Percentiles rank a stretch among this genome's conserved stretches.
These are phyloP conservation scores for Drosophila suzukii DNA, from an alignment of 1,140 invertebrate species.

Conservation along the genomic window DNA sequence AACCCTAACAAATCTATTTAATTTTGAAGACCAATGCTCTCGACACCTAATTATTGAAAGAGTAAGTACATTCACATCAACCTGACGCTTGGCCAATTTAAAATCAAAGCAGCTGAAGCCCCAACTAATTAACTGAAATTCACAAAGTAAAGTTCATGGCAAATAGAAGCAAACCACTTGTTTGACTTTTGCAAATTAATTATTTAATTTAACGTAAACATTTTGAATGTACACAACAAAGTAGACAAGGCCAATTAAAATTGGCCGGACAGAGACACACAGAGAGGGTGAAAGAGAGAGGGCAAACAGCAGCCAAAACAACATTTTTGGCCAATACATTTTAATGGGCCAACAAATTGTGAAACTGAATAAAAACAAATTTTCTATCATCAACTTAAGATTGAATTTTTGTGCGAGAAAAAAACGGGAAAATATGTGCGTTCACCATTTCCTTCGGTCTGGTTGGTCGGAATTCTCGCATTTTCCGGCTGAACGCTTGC, in stretches of 20 bases:
- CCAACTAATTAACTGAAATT: slow-evolving; percentile 44
- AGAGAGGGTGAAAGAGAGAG: too few species aligned
- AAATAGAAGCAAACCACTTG: slow-evolving; percentile 47
- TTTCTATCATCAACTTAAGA: slow-evolving; percentile 31
- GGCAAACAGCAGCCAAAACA: slow-evolving; percentile 18
- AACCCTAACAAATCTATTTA: too few species aligned
- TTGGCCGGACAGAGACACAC: background rate
- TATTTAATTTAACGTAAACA: slow-evolving; percentile 64
- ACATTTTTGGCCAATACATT: slow-evolving; percentile 31
- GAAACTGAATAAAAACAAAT: slow-evolving; percentile 20
- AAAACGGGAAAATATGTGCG: slow-evolving; percentile 42
- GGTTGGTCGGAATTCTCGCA: slow-evolving; percentile 36
- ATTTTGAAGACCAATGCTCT: background rate
- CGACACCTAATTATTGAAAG: slow-evolving; percentile 4
- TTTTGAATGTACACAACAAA: slow-evolving; percentile 53
- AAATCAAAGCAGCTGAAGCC: slow-evolving; percentile 42
- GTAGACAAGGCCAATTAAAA: slow-evolving; percentile 69
- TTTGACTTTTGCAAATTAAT: slow-evolving; percentile 57
- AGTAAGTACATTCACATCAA: background rate
- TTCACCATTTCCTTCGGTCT: slow-evolving; percentile 20
- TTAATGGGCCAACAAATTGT: slow-evolving; percentile 9
- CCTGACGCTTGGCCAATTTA: slow-evolving; percentile 4
- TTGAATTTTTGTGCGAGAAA: slow-evolving; percentile 29
- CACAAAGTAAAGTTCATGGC: slow-evolving; percentile 42
- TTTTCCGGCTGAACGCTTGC: slow-evolving; percentile 69